Base-by-base conservation (phyloP, 2,113 vertebrate species). In the Oryzias curvinotus region DNA sequence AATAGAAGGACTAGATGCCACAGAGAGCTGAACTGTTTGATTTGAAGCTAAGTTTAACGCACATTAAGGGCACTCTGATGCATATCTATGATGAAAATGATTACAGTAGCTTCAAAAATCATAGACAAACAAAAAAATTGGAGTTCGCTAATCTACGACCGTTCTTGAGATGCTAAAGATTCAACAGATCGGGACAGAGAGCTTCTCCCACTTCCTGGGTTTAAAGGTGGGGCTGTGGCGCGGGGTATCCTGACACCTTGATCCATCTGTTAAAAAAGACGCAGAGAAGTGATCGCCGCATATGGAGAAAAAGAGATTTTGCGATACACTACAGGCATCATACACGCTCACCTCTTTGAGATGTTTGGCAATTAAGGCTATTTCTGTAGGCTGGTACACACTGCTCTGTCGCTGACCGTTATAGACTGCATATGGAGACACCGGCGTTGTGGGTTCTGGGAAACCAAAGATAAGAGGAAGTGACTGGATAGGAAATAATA, bases 341-440 rank as follows among this genome's bases (percentile, higher is more conserved):
- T 23, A 48, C 5, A 4, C 12, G 63, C 83, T 86, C 60, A 87
- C 83, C 78, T 92, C 93, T 67, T 93, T 91, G 68, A 89, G 73
- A 44, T 85, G 90, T 75, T 95, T 95, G 62, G 93, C 92, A 83
- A 98, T 95, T 67, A 97, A 77, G 26, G 96, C 92, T 88, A 98
- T 87, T 91, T 96, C 96, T 0, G 96, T 98, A 68, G 96, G 95
- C 87, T 98, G 96, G 89, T 96, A 97, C 50, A 98, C 92, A 0
- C 91, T 87, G 49, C 93, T 93, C 52, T 94, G 89, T 55, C 93
- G 75, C 49, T 93, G 92, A 49, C 95, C 94, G 0, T 93, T 94
- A 83, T 94, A 95, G 18, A 88, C 93, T 0, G 90, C 92, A 41
- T 96, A 95, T 0, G 95, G 96, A 1, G 95, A 95, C 69, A 90